Base-by-base conservation (phyloP, 2,113 vertebrate genomes). In the Solea solea region DNA sequence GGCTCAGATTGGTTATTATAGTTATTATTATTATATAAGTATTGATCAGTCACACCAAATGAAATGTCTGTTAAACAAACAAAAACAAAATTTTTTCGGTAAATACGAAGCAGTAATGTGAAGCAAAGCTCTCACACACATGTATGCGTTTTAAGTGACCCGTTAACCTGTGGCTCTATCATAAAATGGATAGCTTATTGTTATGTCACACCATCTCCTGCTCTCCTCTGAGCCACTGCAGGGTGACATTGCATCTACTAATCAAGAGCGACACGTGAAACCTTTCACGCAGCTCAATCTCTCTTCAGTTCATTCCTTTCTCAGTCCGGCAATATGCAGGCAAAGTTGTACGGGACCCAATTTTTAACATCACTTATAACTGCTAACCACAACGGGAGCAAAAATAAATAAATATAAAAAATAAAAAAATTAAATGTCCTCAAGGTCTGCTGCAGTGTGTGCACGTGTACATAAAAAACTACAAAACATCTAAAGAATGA, bases 401-500 rank as follows among this genome's bases (percentile, higher is more conserved):
- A 48, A 48, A 56, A n/a, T n/a, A 21, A 21, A 21, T 21, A 21
- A 21, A 21, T 21, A 21, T 1, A 21, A 21, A 21, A 21, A 21
- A 21, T 21, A 21, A 21, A 56, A 8, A n/a, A 42, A 42, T 14
- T 0, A 48, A 48, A 48, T 48, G 2, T 45, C 16, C 27, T 64
- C 44, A 57, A 62, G 25, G 12, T 53, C 45, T 34, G 9, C 4
- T 27, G 49, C 9, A 60, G 16, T 58, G 49, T 34, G 0, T 75
- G 59, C 12, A 10, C 63, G 11, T 59, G 34, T 40, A 2, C 12
- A 63, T 52, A 50, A 69, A 27, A 69, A 41, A 64, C 48, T 3
- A 57, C 21, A 46, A 57, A 34, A 67, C 6, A 64, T 55, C 60
- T 57, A 2, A 10, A 9, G 51, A 79, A 68, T 34, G 34, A 78